Evolutionary conservation across 2,797 vertebrate genomes (phyloP).

Genomic region (Brotula barbata): DNA sequence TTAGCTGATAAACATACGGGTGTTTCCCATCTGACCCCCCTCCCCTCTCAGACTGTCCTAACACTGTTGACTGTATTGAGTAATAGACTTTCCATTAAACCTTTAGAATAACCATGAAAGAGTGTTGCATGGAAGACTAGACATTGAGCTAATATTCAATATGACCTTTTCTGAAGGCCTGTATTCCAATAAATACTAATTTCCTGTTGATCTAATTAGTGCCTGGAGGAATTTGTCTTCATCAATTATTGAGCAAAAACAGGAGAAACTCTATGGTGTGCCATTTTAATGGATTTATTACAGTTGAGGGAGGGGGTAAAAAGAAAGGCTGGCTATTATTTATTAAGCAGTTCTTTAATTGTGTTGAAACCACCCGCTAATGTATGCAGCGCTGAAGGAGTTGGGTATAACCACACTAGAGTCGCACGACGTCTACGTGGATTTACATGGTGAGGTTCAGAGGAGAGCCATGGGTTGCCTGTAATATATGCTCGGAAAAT

Average conservation of each 20-base stretch:
- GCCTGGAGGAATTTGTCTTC: constrained; percentile 70
- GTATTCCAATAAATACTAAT: constrained; percentile 74
- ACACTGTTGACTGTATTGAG: constrained; percentile 45
- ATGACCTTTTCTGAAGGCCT: constrained; percentile 71
- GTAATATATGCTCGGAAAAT: background rate
- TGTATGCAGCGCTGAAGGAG: constrained; percentile 17
- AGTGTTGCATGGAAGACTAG: constrained; percentile 55
- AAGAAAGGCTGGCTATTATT: constrained; percentile 57
- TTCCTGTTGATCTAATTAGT: constrained; percentile 77
- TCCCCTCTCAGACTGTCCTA: constrained; percentile 13
- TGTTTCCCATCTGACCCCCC: background rate
- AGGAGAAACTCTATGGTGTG: constrained; percentile 59
- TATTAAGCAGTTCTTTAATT: constrained; percentile 71
- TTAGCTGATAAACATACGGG: no score
- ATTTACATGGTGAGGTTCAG: constrained; percentile 3
- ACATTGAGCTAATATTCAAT: constrained; percentile 71
- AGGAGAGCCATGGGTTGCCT: background rate
- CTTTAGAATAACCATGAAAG: constrained; percentile 55
- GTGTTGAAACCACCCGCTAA: constrained; percentile 44
- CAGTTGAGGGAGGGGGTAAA: constrained; percentile 11
- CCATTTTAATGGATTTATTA: constrained; percentile 70
- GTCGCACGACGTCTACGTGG: constrained; percentile 8
- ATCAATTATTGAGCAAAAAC: constrained; percentile 74
- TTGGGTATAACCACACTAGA: background rate
- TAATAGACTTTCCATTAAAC: constrained; percentile 61